Evolutionary conservation across 2,797 vertebrate species (phyloP), one percentile per base, ranked within the genome.

Genomic region (Eleutherodactylus coqui): DNA sequence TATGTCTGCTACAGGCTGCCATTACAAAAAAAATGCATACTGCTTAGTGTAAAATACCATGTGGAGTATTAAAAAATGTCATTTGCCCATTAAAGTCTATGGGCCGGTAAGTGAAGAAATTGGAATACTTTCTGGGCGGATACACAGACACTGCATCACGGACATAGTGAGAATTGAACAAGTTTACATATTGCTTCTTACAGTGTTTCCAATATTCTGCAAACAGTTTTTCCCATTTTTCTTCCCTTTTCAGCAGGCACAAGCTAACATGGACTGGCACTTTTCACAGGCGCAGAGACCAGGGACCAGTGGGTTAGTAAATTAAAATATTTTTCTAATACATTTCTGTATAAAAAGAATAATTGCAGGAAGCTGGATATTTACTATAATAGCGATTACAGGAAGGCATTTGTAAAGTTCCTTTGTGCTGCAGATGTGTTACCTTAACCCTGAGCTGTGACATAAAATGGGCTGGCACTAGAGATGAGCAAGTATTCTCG

Each of bases 231-330:
- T 53, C 5, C 51, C 70, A 5, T n/a, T 58, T 58, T 24, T 73
- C 19, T 43, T 32, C 24, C 62, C 91, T 93, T 93, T 91, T 90
- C 96, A 99, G 98, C 98, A 99, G 97, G 97, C 97, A 91, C 98
- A 98, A n/a, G 97, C 98, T 85, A 97, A 97, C 91, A 95, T 96
- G 84, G 98, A 99, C 91, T 99, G 98, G 98, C 97, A 97, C 89
- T 99, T 99, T 91, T 97, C 96, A 89, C 98, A 99, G 94, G 96
- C 97, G 91, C 97, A 96, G 93, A 96, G 97, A 95, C 98, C 98
- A 0, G 97, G 98, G 95, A 97, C 97, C 10, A 99, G 98, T 73
- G 97, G 98, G 98, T 99, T 91, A 97, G 97, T 98, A 85, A 53
- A 80, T 79, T 0, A 19, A 70, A n/a, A n/a, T 13, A 16, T 72